These are phyloP conservation scores for Phyto melanocephala DNA, from an alignment of 2,888 invertebrate species.

Conservation along the genomic window DNA sequence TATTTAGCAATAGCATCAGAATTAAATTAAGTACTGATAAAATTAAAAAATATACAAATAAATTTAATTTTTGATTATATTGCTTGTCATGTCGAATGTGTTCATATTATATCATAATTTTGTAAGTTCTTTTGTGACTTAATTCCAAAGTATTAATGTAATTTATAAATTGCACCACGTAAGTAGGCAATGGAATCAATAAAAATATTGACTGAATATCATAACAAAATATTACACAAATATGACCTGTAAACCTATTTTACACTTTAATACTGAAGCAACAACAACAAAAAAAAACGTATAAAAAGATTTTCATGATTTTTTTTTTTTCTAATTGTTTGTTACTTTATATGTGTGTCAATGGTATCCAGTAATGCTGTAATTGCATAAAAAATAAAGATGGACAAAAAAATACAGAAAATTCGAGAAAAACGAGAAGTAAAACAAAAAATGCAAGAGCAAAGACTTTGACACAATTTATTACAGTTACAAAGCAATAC, in stretches of 20 bases:
- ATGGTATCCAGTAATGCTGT: slow-evolving; percentile 2
- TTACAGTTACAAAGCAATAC: neutral
- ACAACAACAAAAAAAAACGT: neutral
- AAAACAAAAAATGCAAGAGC: neutral
- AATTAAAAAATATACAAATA: no score
- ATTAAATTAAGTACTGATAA: no score
- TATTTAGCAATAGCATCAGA: no score
- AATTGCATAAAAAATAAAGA: slow-evolving; percentile 44
- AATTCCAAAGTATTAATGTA: no score
- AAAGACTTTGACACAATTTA: slow-evolving; percentile 57
- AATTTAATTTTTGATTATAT: no score
- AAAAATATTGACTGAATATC: slow-evolving; percentile 8
- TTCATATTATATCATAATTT: no score
- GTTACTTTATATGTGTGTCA: neutral
- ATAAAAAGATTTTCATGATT: neutral
- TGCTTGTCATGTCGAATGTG: no score
- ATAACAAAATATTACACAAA: slow-evolving; percentile 3
- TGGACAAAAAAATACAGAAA: neutral
- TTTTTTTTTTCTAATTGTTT: neutral
- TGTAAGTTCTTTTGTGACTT: no score
- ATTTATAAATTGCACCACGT: neutral
- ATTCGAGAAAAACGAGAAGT: neutral
- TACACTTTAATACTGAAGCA: neutral
- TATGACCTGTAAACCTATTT: slow-evolving; percentile 50
- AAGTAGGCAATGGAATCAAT: neutral